phyloP scores from a whole-genome alignment of 2,888 invertebrate genomes.

The Encarsia formosa region DNA sequence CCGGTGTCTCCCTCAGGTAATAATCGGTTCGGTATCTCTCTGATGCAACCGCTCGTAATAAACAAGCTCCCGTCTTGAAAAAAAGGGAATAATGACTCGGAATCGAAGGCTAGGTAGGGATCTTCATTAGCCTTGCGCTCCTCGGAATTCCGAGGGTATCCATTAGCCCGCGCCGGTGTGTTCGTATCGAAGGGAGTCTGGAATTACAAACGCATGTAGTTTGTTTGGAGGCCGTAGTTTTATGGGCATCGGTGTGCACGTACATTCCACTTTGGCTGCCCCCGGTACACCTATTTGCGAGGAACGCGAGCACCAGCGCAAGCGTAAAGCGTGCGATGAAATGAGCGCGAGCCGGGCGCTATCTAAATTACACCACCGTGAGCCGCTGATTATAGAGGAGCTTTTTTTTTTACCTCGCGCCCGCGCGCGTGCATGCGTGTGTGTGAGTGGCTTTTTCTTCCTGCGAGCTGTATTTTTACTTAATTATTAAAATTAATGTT shows the following conservation, averaged over 20 bases:
- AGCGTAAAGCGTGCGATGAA: background rate
- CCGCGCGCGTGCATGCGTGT: background rate
- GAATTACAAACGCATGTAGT: constrained; percentile 45
- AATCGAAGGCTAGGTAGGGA: background rate
- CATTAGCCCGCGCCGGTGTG: too few relatives aligned
- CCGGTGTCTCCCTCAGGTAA: too few relatives aligned
- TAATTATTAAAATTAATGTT: too few relatives aligned
- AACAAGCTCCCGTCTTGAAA: too few relatives aligned
- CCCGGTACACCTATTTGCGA: background rate
- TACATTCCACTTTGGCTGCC: background rate
- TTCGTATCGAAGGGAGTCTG: too few relatives aligned
- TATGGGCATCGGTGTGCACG: constrained; percentile 35
- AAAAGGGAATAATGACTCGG: background rate
- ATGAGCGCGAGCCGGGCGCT: constrained; percentile 21
- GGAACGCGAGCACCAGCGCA: background rate
- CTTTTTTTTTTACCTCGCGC: background rate
- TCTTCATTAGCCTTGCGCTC: constrained; percentile 5
- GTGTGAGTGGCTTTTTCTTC: too few relatives aligned
- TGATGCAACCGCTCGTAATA: too few relatives aligned
- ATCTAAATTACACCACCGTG: constrained; percentile 41
- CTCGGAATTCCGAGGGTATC: constrained; percentile 36
- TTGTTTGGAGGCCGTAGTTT: constrained; percentile 43
- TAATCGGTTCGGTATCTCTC: too few relatives aligned
- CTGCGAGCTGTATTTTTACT: too few relatives aligned
- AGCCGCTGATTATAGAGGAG: constrained; percentile 32